Evolutionary conservation across 2,888 invertebrate species (phyloP).

Genomic region (Pseudolycoriella hygida): DNA sequence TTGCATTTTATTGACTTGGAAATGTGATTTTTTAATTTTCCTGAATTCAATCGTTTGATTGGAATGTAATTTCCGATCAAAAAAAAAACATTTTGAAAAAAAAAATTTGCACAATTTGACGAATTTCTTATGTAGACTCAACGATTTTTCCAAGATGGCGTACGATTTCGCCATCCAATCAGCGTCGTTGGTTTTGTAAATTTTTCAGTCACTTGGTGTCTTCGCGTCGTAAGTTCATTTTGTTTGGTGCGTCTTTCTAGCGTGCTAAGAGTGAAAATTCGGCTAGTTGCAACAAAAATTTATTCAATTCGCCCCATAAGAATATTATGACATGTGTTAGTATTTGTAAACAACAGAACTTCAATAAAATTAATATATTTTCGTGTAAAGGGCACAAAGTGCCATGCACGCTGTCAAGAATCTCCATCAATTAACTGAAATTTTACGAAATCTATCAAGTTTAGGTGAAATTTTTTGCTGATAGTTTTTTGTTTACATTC

Average conservation of each 20-base stretch:
- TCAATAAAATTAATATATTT: not conserved
- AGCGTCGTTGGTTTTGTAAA: conserved; percentile 42
- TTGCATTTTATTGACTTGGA: no score
- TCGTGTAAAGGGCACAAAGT: not conserved
- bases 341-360: not conserved
- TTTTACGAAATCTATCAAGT: not conserved
- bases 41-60: no score
- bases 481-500: no score
- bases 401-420: not conserved
- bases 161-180: conserved; percentile 47
- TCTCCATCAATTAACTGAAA: not conserved
- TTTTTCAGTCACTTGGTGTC: conserved; percentile 11
- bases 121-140: no score
- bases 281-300: conserved; percentile 2
- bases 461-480: not conserved
- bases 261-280: conserved; percentile 2
- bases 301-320: conserved; percentile 5
- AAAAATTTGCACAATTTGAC: no score
- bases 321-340: conserved; percentile 6
- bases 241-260: conserved; percentile 13
- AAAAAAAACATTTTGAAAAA: no score
- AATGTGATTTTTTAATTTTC: no score
- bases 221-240: conserved; percentile 12
- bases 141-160: conserved; percentile 35
- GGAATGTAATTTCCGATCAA: no score